These are phyloP conservation scores for Macrotis lagotis DNA, from an alignment of 2,113 vertebrate species.

Conservation along the genomic window DNA sequence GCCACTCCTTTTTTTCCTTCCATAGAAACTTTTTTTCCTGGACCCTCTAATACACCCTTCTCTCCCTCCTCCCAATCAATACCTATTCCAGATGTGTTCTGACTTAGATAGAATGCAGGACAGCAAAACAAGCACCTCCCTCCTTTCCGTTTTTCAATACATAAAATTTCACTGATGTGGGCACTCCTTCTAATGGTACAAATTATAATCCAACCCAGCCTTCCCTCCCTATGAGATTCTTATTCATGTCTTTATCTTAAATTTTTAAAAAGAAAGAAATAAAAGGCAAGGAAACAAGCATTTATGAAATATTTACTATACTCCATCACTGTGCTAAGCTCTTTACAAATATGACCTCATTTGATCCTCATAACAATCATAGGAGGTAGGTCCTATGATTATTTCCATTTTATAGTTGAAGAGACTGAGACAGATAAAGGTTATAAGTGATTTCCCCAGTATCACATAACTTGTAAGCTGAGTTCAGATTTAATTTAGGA, in stretches of 20 bases:
- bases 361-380: background rate
- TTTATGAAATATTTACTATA: background rate
- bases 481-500: background rate
- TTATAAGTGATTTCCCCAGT: background rate
- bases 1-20: background rate
- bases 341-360: background rate
- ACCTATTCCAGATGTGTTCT: no score
- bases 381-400: background rate
- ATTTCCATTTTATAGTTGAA: background rate
- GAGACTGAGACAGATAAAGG: background rate
- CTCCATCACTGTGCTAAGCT: background rate
- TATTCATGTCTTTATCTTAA: background rate
- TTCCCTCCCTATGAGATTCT: background rate
- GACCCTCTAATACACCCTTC: background rate
- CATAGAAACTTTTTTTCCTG: background rate
- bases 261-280: background rate
- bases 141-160: no score
- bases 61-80: background rate
- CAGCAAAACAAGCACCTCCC: no score
- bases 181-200: background rate
- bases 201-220: background rate
- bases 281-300: background rate
- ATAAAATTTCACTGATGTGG: no score
- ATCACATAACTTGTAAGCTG: background rate
- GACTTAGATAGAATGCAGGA: no score